A percentile compares a stretch with the other conserved stretches of the same genome.
Evolutionary conservation across 2,888 invertebrate genomes (phyloP).

Genomic region (Drosophila limbata): DNA sequence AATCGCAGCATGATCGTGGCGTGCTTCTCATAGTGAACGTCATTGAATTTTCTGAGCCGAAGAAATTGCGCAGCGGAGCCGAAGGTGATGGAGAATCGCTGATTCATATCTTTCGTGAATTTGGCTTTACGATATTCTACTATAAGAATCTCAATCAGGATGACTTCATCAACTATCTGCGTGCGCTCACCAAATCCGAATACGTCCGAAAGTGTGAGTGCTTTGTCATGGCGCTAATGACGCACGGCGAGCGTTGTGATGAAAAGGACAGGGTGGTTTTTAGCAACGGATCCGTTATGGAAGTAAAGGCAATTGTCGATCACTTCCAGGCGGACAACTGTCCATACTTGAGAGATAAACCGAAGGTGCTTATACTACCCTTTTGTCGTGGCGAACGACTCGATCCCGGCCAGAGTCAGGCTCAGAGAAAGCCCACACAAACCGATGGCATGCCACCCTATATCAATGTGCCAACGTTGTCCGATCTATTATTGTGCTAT

Average conservation of each 20-base stretch:
- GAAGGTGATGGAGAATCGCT: constrained; percentile 87
- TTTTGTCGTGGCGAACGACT: constrained; percentile 86
- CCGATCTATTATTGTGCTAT: constrained; percentile 89
- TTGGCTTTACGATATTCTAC: constrained; percentile 86
- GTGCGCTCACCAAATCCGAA: constrained; percentile 85
- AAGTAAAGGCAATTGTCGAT: constrained; percentile 87
- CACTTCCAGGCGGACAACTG: constrained; percentile 87
- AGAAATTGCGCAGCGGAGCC: constrained; percentile 87
- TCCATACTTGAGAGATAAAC: constrained; percentile 87
- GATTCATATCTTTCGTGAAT: constrained; percentile 87
- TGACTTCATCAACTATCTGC: constrained; percentile 85
- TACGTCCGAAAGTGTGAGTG: constrained; percentile 87
- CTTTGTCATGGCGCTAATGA: constrained; percentile 89
- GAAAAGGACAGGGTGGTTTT: constrained; percentile 87
- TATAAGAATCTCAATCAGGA: constrained; percentile 77
- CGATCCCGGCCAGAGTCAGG: constrained; percentile 75
- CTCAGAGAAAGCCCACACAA: not conserved
- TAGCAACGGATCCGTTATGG: constrained; percentile 86
- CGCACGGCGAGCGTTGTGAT: constrained; percentile 87
- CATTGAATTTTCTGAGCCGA: constrained; percentile 85
- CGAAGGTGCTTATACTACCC: constrained; percentile 91
- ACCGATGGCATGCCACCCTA: constrained; percentile 17
- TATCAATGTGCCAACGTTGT: constrained; percentile 82
- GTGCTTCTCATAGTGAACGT: constrained; percentile 88
- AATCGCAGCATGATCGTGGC: constrained; percentile 87